Base-by-base conservation (phyloP, 2,113 vertebrate genomes). In the Aviceda subcristata region DNA sequence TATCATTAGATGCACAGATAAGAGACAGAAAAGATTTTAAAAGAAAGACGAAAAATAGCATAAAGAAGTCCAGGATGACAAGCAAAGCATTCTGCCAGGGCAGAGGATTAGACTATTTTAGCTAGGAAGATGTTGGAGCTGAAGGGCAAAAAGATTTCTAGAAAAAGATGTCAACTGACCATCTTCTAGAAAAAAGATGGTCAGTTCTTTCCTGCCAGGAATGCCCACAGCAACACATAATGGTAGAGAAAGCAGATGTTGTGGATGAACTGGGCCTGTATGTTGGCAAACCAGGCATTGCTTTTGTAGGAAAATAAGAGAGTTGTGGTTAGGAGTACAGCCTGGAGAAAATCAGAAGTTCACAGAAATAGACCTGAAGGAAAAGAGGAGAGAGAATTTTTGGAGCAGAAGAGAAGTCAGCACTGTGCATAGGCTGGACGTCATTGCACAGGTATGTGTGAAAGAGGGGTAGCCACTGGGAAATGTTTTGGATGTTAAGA, bases 131-230 rank as follows among this genome's bases (percentile, higher is more conserved):
- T 79, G 74, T 85, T 74, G 76, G 78, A 90, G 71, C 82, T 90
- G 78, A 92, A 71, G 71, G 55, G 74, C 67, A 83, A 73, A 90
- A 92, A n/a, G 82, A 69, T 86, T 83, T 95, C 18, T 88, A 92
- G 90, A 93, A 69, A 55, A 95, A 93, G 67, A 95, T 88, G 45
- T 86, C 81, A n/a, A n/a, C n/a, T n/a, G n/a, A n/a, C n/a, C n/a
- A n/a, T n/a, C n/a, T n/a, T n/a, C n/a, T n/a, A n/a, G n/a, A n/a
- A n/a, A n/a, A n/a, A n/a, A n/a, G n/a, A n/a, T 90, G 78, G 71
- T 86, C 92, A 79, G 34, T 93, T 79, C 29, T 76, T 39, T 46
- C 45, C 71, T 95, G 90, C 92, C 81, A 88, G 79, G 50, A 88
- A 55, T 90, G 69, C 84, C 95, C 81, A 23, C 48, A 76, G 87